These are phyloP conservation scores for Mermis nigrescens DNA, from an alignment of 2,888 invertebrate genomes.

Conservation along the genomic window DNA sequence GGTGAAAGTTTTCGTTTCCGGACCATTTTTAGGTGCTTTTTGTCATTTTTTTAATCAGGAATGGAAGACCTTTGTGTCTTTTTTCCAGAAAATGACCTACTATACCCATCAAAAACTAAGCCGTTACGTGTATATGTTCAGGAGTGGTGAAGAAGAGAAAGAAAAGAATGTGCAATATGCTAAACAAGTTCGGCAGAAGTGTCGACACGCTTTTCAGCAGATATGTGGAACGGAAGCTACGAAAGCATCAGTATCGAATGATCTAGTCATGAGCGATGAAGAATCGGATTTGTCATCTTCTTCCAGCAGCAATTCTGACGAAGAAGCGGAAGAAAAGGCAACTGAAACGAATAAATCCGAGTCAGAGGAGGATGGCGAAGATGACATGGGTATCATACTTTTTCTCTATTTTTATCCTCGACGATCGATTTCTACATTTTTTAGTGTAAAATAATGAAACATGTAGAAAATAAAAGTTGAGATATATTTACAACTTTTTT, in stretches of 20 bases:
- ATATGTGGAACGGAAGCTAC: not conserved
- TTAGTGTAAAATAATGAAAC: no score
- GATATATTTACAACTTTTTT: no score
- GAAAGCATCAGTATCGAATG: not conserved
- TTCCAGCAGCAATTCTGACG: not conserved
- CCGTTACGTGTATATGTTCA: not conserved
- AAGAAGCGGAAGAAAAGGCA: not conserved
- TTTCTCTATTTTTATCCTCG: no score
- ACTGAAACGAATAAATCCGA: not conserved
- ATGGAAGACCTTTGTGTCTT: no score
- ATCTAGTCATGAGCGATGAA: not conserved
- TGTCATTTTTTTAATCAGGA: no score
- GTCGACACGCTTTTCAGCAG: not conserved
- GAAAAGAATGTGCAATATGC: not conserved
- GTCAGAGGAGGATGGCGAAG: no score
- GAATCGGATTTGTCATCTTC: not conserved
- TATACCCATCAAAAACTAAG: no score
- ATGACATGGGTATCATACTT: no score
- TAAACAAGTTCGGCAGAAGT: not conserved
- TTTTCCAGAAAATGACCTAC: no score
- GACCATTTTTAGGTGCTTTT: not conserved
- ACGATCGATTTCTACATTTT: no score
- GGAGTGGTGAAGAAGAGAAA: slow-evolving; percentile 2
- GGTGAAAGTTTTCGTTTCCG: not conserved
- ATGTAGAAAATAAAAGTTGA: no score